Evolutionary conservation across 2,888 invertebrate species (phyloP).

Genomic region (Craniophora ligustri): DNA sequence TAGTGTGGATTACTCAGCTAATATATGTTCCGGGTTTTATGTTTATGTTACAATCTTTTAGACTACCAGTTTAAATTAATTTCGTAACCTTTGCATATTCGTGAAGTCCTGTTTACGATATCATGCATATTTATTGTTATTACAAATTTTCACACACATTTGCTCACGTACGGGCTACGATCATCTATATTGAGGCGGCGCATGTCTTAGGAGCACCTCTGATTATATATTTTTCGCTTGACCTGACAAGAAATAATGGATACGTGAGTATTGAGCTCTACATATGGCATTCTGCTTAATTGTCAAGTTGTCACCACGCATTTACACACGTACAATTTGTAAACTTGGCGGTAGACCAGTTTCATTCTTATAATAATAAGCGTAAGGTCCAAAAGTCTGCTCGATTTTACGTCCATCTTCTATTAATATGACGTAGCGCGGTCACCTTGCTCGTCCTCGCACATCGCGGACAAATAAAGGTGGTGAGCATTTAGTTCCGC

Average conservation of each 20-base stretch:
- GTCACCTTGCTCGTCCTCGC: slow-evolving; percentile 85
- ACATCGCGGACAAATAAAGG: slow-evolving; percentile 84
- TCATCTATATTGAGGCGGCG: slow-evolving; percentile 5
- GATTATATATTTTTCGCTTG: slow-evolving; percentile 10
- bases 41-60: not conserved
- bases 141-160: slow-evolving; percentile 1
- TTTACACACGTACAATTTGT: slow-evolving; percentile 42
- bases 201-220: not conserved
- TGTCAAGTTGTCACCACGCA: slow-evolving; percentile 40
- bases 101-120: not conserved
- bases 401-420: slow-evolving; percentile 48
- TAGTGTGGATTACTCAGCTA: not conserved
- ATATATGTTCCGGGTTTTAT: slow-evolving; percentile 15
- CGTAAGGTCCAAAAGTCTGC: too few relatives aligned
- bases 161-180: slow-evolving; percentile 4
- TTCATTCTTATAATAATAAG: too few relatives aligned
- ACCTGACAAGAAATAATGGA: slow-evolving; percentile 15
- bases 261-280: slow-evolving; percentile 27
- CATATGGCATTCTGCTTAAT: slow-evolving; percentile 37
- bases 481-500: slow-evolving; percentile 77
- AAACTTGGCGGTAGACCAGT: too few relatives aligned
- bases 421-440: slow-evolving; percentile 60
- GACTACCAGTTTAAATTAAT: not conserved
- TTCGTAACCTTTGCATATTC: not conserved
- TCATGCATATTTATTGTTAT: not conserved